Conservation (phyloP, 2,797 vertebrate genomes). For the Premnoplex brunnescens region DNA sequence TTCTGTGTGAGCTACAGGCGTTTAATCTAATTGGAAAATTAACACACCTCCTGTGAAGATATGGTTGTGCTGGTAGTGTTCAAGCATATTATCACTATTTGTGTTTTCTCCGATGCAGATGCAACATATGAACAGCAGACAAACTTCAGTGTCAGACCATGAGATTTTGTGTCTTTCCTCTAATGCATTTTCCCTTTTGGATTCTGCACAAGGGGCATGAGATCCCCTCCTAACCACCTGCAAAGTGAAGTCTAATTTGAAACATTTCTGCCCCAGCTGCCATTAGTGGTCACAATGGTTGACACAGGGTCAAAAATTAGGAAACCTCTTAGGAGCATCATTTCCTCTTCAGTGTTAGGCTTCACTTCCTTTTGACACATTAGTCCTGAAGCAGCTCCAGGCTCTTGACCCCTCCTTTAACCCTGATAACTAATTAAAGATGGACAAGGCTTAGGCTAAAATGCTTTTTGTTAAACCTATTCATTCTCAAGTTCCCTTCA, state of each 20-base stretch:
- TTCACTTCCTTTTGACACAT: constrained; percentile 75
- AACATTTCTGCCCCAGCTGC: constrained; percentile 52
- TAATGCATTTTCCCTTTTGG: not conserved
- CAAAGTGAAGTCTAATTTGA: constrained; percentile 43
- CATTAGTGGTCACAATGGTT: constrained; percentile 64
- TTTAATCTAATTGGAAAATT: not conserved
- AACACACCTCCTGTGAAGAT: not conserved
- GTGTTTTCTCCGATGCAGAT: not conserved
- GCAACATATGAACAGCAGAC: fast-evolving
- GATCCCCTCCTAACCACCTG: constrained; percentile 6
- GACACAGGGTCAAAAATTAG: constrained; percentile 77
- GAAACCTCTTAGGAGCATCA: constrained; percentile 71
- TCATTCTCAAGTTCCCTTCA: constrained; percentile 69
- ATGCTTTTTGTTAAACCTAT: constrained; percentile 76
- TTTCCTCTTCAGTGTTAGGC: constrained; percentile 70
- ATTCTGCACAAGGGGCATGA: not conserved
- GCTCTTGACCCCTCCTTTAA: constrained; percentile 76
- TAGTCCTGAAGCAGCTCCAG: constrained; percentile 68
- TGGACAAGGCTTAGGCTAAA: constrained; percentile 76
- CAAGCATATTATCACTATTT: not conserved
- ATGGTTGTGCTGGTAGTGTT: not conserved
- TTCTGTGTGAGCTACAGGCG: not conserved
- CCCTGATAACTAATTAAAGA: constrained; percentile 82
- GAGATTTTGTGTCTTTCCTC: not conserved
- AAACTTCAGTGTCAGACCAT: not conserved